Percentiles rank a stretch among this genome's conserved stretches.
Evolutionary conservation across 92 coral and sea anemone species (phyloP).

Genomic region (Pocillopora meandrina): DNA sequence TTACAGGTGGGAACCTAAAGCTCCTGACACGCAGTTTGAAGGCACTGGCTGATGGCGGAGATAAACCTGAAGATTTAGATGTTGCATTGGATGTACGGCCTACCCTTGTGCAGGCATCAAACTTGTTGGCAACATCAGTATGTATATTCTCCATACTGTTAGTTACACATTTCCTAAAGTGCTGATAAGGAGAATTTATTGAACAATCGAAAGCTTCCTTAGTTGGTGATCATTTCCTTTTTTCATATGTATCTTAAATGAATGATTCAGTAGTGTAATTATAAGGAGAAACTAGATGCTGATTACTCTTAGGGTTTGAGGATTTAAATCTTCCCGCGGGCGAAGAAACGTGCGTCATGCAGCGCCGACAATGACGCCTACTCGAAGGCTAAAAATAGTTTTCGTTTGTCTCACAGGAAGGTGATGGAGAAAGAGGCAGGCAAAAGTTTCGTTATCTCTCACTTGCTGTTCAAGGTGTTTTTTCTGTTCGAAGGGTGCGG

Average conservation of each 20-base stretch:
- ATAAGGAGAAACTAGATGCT: too few relatives aligned
- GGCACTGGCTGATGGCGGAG: slow-evolving; percentile 62
- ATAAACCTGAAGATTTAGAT: slow-evolving; percentile 65
- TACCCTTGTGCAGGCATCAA: slow-evolving; percentile 76
- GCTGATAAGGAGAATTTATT: too few relatives aligned
- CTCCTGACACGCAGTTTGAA: slow-evolving; percentile 71
- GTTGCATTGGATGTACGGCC: slow-evolving; percentile 84
- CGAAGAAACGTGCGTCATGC: too few relatives aligned
- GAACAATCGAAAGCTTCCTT: too few relatives aligned
- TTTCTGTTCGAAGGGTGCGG: slow-evolving; percentile 82
- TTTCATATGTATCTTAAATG: too few relatives aligned
- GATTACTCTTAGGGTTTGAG: too few relatives aligned
- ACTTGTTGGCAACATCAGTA: slow-evolving; percentile 60
- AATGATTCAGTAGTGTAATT: too few relatives aligned
- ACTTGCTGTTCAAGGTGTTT: slow-evolving; percentile 91
- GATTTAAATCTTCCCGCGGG: too few relatives aligned
- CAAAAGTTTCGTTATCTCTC: slow-evolving; percentile 75
- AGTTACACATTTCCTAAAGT: too few relatives aligned
- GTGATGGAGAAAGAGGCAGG: slow-evolving; percentile 17
- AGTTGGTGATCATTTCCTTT: too few relatives aligned
- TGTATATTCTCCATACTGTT: too few relatives aligned
- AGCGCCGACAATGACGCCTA: not conserved
- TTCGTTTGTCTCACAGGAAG: slow-evolving; percentile 28
- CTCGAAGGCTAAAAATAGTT: not conserved
- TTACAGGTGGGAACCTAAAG: slow-evolving; percentile 92